Conservation (phyloP, 2,797 vertebrate species). For the Serranus cabrilla region DNA sequence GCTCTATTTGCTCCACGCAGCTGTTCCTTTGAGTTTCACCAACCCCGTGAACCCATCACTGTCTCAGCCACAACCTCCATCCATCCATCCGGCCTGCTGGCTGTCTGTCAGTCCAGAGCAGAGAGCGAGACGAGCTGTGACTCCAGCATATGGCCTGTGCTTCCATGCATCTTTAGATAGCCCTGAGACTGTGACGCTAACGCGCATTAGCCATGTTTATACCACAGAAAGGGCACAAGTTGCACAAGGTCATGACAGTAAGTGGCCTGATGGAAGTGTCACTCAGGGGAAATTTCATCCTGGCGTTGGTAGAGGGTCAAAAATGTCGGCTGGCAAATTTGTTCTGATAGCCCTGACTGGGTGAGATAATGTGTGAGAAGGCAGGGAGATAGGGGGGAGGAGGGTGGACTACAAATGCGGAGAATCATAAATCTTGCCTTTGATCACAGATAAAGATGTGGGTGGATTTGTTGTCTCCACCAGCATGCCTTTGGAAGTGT, state of each 20-base stretch:
- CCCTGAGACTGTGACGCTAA: slow-evolving; percentile 50
- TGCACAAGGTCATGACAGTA: slow-evolving; percentile 75
- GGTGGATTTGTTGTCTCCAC: slow-evolving; percentile 72
- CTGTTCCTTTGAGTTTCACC: slow-evolving; percentile 79
- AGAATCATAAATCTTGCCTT: slow-evolving; percentile 72
- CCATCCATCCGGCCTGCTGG: slow-evolving; percentile 28
- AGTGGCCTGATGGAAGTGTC: slow-evolving; percentile 79
- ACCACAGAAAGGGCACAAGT: slow-evolving; percentile 62
- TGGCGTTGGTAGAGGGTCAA: slow-evolving; percentile 54
- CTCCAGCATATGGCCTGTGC: slow-evolving; percentile 55
- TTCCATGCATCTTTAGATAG: slow-evolving; percentile 56
- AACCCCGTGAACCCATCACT: slow-evolving; percentile 18
- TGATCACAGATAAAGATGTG: slow-evolving; percentile 75
- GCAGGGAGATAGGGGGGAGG: slow-evolving; percentile 33
- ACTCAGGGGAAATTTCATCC: slow-evolving; percentile 75
- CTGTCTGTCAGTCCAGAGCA: slow-evolving; percentile 44
- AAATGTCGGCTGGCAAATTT: slow-evolving; percentile 71
- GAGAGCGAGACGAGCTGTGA: slow-evolving; percentile 47
- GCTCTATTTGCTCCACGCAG: slow-evolving; percentile 87
- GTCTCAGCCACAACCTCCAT: slow-evolving; percentile 19
- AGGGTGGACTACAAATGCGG: slow-evolving; percentile 59
- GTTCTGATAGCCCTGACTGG: slow-evolving; percentile 64
- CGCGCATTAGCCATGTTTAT: slow-evolving; percentile 54
- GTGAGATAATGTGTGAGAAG: slow-evolving; percentile 65
- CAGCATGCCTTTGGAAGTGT: slow-evolving; percentile 66